Conservation (phyloP, 2,113 vertebrate species). For the Dissostichus mawsoni region DNA sequence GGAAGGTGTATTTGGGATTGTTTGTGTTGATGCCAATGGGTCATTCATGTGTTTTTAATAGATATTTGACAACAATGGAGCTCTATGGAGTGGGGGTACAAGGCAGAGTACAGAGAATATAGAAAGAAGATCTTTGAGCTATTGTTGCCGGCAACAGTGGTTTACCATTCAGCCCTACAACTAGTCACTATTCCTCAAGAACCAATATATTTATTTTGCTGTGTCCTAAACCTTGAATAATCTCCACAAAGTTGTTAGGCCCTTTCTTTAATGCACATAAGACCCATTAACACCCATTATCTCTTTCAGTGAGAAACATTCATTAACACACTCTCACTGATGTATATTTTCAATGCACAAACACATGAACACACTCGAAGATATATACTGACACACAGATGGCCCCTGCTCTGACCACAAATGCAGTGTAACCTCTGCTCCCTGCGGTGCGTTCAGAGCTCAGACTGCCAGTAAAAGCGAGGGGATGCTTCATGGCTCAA, state of each 20-base stretch:
- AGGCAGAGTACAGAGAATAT: no score
- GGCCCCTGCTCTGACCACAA: conserved; percentile 81
- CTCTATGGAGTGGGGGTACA: no score
- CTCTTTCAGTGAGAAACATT: conserved; percentile 17
- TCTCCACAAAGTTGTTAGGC: not conserved
- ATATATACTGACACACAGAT: conserved; percentile 83
- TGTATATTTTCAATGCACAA: conserved; percentile 43
- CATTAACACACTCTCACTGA: conserved; percentile 39
- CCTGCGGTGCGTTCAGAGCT: conserved; percentile 79
- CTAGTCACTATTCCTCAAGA: no score
- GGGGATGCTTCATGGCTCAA: conserved; percentile 86
- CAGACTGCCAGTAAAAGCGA: conserved; percentile 84
- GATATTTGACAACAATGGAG: no score
- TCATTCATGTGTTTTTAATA: no score
- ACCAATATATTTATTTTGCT: not conserved
- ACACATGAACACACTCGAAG: conserved; percentile 52
- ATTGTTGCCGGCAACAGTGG: not conserved
- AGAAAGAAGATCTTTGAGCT: not conserved
- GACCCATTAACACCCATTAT: conserved; percentile 2
- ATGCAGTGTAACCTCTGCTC: conserved; percentile 82
- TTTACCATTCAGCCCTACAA: not conserved
- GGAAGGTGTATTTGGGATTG: no score
- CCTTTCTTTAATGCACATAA: conserved; percentile 1
- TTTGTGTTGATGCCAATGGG: no score
- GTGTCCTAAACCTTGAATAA: not conserved